A percentile compares a stretch with the other conserved stretches of the same genome.
phyloP scores from a whole-genome alignment of 35 echinoderm and acorn worm genomes.

The Ophiothrix spiculata region DNA sequence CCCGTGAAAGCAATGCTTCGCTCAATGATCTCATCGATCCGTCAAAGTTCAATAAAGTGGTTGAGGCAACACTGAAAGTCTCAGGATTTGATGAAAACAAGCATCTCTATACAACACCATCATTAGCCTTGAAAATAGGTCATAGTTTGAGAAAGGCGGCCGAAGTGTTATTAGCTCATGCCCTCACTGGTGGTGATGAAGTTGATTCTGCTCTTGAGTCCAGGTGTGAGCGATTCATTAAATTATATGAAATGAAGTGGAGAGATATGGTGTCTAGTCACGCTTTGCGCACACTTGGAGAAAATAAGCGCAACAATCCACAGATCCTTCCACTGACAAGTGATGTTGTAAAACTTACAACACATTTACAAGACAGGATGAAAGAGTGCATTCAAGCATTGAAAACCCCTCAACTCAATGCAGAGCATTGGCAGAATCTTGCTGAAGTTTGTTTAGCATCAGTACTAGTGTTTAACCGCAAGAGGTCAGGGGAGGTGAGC shows the following conservation, averaged over 20 bases:
- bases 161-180: not conserved
- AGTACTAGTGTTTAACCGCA: slow-evolving; percentile 66
- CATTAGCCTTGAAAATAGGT: not conserved
- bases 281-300: slow-evolving; percentile 45
- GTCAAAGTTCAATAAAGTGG: not conserved
- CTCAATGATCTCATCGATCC: not conserved
- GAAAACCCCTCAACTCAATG: slow-evolving; percentile 36
- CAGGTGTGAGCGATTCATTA: slow-evolving; percentile 34
- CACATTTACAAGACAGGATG: no score
- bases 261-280: slow-evolving; percentile 46
- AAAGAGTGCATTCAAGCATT: not conserved
- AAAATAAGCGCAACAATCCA: slow-evolving; percentile 55
- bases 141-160: not conserved
- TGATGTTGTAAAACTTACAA: slow-evolving; percentile 38
- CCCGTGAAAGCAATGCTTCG: not conserved
- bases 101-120: not conserved
- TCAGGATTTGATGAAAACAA: not conserved
- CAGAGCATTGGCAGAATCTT: slow-evolving; percentile 45
- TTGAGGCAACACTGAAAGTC: not conserved
- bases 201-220: not conserved
- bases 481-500: slow-evolving; percentile 60
- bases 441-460: slow-evolving; percentile 27
- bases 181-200: not conserved
- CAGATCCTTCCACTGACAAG: slow-evolving; percentile 48
- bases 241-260: slow-evolving; percentile 39